phyloP scores from a whole-genome alignment of 1,140 invertebrate species.

The Drosophila saltans region DNA sequence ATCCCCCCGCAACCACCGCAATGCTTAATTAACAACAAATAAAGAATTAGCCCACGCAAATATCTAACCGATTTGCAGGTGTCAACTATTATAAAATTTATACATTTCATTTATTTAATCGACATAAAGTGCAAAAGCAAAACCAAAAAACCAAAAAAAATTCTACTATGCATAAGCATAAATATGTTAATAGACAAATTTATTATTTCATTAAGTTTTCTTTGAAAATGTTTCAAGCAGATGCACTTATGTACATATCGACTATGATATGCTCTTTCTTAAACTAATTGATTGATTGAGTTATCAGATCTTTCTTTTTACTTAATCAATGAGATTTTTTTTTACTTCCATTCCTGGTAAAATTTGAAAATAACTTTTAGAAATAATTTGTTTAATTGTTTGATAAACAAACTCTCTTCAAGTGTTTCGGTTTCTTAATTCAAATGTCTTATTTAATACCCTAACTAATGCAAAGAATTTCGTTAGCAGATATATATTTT shows the following conservation, averaged over 20 bases:
- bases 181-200: constrained; percentile 7
- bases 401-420: no score
- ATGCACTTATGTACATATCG: neutral
- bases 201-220: constrained; percentile 1
- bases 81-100: constrained; percentile 17
- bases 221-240: neutral
- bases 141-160: neutral
- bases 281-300: neutral
- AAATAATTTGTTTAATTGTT: no score
- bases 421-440: no score
- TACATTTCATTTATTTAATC: constrained; percentile 18
- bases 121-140: constrained; percentile 1
- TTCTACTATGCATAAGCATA: constrained; percentile 8
- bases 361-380: no score
- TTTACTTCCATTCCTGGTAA: no score
- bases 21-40: constrained; percentile 38
- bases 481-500: neutral
- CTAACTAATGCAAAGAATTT: constrained; percentile 1
- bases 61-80: constrained; percentile 14
- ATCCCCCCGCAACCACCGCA: neutral
- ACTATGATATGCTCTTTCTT: neutral
- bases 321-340: no score
- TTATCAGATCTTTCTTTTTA: no score
- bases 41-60: neutral
- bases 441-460: no score